Evolutionary conservation across 2,113 vertebrate species (phyloP).

Genomic region (Malurus cyaneus): DNA sequence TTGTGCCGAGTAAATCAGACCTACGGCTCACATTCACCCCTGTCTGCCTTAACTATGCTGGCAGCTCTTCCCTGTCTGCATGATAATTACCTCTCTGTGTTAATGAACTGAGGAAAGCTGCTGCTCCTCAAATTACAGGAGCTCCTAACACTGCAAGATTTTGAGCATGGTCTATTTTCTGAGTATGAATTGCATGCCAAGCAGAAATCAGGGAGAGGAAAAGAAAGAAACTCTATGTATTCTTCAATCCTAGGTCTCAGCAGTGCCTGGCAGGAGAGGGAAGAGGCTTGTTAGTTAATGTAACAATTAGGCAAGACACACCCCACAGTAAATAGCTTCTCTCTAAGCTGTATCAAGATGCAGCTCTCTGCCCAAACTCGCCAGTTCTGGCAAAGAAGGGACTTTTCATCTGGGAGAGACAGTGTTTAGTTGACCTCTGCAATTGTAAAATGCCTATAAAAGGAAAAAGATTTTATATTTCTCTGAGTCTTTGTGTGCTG

Average conservation of each 20-base stretch:
- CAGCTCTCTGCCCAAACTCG: not conserved
- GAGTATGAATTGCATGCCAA: not conserved
- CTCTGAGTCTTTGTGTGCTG: not conserved
- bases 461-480: slow-evolving; percentile 19
- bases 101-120: not conserved
- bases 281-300: not conserved
- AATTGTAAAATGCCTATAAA: slow-evolving; percentile 46
- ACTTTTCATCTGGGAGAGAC: not conserved
- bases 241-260: not conserved
- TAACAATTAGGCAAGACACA: not conserved
- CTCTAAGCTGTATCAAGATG: not conserved
- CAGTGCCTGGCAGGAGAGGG: not conserved
- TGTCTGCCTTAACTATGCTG: not conserved
- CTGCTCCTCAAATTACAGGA: not conserved
- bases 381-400: not conserved
- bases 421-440: not conserved
- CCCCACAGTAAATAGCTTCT: not conserved
- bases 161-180: not conserved
- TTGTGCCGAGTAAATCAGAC: not conserved
- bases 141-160: not conserved
- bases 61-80: not conserved
- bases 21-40: not conserved
- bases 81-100: not conserved
- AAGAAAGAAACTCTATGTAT: not conserved
- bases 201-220: not conserved